These are phyloP conservation scores for Dugesia japonica DNA, from an alignment of 2,888 invertebrate genomes.

Conservation along the genomic window DNA sequence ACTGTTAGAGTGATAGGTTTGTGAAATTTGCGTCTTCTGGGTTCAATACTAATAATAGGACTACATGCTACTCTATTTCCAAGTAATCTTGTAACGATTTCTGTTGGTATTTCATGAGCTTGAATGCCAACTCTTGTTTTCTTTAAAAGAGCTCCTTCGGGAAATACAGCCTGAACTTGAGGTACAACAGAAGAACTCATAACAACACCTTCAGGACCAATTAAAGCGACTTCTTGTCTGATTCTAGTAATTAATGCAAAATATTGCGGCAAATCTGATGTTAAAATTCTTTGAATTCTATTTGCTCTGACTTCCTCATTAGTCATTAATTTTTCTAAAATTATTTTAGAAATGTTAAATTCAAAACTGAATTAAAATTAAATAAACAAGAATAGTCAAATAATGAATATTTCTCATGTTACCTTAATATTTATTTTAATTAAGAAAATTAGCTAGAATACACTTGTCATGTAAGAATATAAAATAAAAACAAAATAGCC, in stretches of 20 bases:
- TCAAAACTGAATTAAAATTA: no score
- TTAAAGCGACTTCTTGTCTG: conserved; percentile 88
- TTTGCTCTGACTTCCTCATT: conserved; percentile 61
- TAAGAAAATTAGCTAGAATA: no score
- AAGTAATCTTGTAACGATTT: conserved; percentile 80
- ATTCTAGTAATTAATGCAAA: conserved; percentile 95
- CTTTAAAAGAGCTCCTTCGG: conserved; percentile 93
- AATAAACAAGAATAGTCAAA: no score
- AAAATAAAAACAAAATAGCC: no score
- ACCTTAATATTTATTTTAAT: no score
- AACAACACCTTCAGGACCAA: conserved; percentile 96
- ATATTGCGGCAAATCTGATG: conserved; percentile 95
- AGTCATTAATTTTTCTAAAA: conserved; percentile 39
- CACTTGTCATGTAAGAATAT: no score
- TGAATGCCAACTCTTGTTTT: conserved; percentile 98
- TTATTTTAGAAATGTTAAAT: no score
- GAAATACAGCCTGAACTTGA: conserved; percentile 96
- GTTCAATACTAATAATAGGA: conserved; percentile 96
- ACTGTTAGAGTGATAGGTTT: conserved; percentile 96
- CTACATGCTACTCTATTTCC: conserved; percentile 97
- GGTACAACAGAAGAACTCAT: conserved; percentile 95
- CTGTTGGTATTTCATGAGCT: conserved; percentile 93
- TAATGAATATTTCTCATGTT: no score
- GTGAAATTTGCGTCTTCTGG: conserved; percentile 92
- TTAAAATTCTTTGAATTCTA: conserved; percentile 81